phyloP scores from a whole-genome alignment of 2,797 vertebrate genomes.

The Bufotes viridis region DNA sequence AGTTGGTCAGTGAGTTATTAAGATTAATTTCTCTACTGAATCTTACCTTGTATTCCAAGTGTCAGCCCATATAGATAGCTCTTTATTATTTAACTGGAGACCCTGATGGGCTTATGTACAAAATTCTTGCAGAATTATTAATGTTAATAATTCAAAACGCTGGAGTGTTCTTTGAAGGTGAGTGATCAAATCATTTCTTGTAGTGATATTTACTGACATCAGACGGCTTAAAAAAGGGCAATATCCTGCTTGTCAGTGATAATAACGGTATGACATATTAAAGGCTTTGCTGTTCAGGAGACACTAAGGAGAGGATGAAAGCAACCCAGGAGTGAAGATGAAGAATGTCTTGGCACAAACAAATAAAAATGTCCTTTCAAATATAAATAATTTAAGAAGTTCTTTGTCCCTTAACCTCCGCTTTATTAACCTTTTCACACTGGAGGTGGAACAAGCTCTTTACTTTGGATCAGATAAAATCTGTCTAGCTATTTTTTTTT shows the following conservation, averaged over 20 bases:
- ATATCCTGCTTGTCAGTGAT: slow-evolving; percentile 56
- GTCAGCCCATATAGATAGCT: neutral
- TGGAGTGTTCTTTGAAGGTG: slow-evolving; percentile 49
- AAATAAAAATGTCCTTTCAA: slow-evolving; percentile 36
- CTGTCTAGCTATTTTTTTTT: neutral
- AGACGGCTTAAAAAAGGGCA: slow-evolving; percentile 53
- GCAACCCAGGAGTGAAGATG: slow-evolving; percentile 11
- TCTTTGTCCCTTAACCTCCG: slow-evolving; percentile 30
- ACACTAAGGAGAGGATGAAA: slow-evolving; percentile 44
- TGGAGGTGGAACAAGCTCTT: neutral
- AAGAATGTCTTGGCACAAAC: slow-evolving; percentile 37
- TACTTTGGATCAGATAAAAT: neutral
- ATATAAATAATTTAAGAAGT: slow-evolving; percentile 56
- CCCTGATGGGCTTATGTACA: slow-evolving; percentile 10
- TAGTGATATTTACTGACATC: slow-evolving; percentile 60
- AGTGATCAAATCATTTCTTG: slow-evolving; percentile 56
- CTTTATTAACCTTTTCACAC: slow-evolving; percentile 48
- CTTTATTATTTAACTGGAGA: slow-evolving; percentile 9
- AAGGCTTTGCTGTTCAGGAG: slow-evolving; percentile 42
- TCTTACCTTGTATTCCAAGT: slow-evolving; percentile 7
- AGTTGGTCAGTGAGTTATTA: neutral
- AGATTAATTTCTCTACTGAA: neutral
- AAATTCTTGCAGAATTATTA: slow-evolving; percentile 32
- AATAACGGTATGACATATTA: slow-evolving; percentile 53
- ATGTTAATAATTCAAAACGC: slow-evolving; percentile 56